Percentiles rank a stretch among this genome's conserved stretches.
Conservation (phyloP, 53 echinoderm and acorn worm species). For the Echinarachnius parma region DNA sequence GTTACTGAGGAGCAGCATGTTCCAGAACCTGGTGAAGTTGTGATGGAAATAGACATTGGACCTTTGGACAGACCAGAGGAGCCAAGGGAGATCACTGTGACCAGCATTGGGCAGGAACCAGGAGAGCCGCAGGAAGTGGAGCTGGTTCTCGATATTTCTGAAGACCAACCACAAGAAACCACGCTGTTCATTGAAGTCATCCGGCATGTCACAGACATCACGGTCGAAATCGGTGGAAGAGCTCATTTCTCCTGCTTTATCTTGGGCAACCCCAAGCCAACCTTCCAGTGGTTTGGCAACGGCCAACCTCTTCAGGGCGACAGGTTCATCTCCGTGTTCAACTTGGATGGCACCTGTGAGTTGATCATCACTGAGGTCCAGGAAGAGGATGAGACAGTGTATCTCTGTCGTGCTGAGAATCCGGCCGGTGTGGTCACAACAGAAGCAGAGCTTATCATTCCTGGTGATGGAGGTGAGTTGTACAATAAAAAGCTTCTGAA, state of each 20-base stretch:
- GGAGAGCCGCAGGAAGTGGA: too few relatives aligned
- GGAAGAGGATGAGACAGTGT: conserved; percentile 83
- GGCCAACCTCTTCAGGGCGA: conserved; percentile 50
- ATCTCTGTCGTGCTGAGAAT: conserved; percentile 78
- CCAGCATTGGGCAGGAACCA: too few relatives aligned
- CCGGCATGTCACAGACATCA: conserved; percentile 47
- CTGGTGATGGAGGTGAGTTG: too few relatives aligned
- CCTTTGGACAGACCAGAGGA: conserved; percentile 21
- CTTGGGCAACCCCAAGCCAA: conserved; percentile 59
- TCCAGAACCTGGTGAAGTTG: too few relatives aligned
- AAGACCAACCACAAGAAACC: too few relatives aligned
- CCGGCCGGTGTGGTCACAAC: conserved; percentile 79
- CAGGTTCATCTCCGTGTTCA: conserved; percentile 62
- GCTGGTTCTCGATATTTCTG: too few relatives aligned
- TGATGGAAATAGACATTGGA: too few relatives aligned
- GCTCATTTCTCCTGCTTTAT: conserved; percentile 55
- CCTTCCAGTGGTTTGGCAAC: conserved; percentile 55
- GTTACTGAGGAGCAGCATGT: too few relatives aligned
- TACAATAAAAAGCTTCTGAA: too few relatives aligned
- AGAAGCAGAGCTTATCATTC: conserved; percentile 77
- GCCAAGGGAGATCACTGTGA: too few relatives aligned
- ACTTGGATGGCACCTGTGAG: conserved; percentile 57
- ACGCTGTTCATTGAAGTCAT: conserved; percentile 52
- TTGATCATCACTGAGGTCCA: conserved; percentile 69
- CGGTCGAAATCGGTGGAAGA: conserved; percentile 43